phyloP scores from a whole-genome alignment of 2,888 invertebrate genomes.

The Hirtodrosophila alboralis region DNA sequence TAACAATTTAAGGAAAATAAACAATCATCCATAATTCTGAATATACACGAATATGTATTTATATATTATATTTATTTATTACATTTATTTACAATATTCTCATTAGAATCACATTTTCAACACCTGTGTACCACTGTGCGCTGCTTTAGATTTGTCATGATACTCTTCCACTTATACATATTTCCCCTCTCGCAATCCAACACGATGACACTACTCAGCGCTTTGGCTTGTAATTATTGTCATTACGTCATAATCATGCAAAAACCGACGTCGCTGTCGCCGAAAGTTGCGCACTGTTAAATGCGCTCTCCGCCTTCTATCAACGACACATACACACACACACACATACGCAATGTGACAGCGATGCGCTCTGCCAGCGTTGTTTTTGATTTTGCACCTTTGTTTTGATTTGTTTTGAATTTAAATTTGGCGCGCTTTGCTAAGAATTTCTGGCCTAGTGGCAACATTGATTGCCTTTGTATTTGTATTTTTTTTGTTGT shows the following conservation, averaged over 20 bases:
- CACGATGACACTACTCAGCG: conserved; percentile 1
- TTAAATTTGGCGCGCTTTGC: conserved; percentile 51
- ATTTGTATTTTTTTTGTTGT: too few relatives aligned
- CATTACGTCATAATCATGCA: conserved; percentile 67
- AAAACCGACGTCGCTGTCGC: conserved; percentile 28
- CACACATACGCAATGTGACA: background rate
- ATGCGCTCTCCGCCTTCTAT: conserved; percentile 4
- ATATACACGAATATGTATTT: too few relatives aligned
- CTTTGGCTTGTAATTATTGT: conserved; percentile 52
- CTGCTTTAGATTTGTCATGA: conserved; percentile 29
- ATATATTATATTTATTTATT: too few relatives aligned
- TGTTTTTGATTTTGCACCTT: conserved; percentile 18
- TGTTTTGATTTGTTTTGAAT: conserved; percentile 44
- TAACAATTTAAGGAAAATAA: too few relatives aligned
- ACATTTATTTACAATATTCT: background rate
- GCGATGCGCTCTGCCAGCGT: conserved; percentile 13
- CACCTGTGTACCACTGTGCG: conserved; percentile 21
- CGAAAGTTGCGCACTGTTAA: conserved; percentile 23
- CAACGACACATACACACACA: conserved; percentile 2
- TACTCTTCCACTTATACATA: too few relatives aligned
- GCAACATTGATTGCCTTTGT: conserved; percentile 23
- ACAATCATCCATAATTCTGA: too few relatives aligned
- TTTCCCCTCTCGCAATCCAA: conserved; percentile 18
- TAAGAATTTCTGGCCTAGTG: conserved; percentile 17
- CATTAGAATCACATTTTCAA: background rate